Percentiles rank a stretch among this genome's conserved stretches.
Conservation (phyloP, 2,888 invertebrate species). For the Hyalella azteca region DNA sequence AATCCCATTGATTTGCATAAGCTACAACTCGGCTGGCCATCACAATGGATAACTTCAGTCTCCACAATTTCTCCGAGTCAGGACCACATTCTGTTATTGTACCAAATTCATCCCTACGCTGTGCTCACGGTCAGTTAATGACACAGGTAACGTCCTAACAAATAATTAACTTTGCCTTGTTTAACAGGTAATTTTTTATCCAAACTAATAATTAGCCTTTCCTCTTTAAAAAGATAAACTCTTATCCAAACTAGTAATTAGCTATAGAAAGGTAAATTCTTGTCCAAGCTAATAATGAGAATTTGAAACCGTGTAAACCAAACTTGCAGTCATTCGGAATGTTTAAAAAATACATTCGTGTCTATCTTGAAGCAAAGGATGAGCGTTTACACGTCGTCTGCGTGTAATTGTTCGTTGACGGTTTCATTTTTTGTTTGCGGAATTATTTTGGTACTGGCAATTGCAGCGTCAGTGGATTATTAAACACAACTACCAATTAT, state of each 20-base stretch:
- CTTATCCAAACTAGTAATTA: neutral
- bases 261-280: neutral
- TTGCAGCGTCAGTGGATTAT: no score
- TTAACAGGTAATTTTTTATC: neutral
- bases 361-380: no score
- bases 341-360: no score
- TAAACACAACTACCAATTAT: no score
- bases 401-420: no score
- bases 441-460: no score
- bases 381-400: no score
- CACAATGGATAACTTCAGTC: neutral
- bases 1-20: no score
- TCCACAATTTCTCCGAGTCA: neutral
- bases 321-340: no score
- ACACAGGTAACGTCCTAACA: neutral
- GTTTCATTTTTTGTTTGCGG: no score
- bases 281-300: neutral
- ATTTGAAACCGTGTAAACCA: neutral
- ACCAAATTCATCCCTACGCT: constrained; percentile 48
- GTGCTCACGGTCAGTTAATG: constrained; percentile 45
- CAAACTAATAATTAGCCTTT: neutral
- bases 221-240: neutral
- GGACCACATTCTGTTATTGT: constrained; percentile 50
- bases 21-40: no score
- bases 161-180: neutral